phyloP scores from a whole-genome alignment of 2,113 vertebrate genomes.

The Delphinus delphis region DNA sequence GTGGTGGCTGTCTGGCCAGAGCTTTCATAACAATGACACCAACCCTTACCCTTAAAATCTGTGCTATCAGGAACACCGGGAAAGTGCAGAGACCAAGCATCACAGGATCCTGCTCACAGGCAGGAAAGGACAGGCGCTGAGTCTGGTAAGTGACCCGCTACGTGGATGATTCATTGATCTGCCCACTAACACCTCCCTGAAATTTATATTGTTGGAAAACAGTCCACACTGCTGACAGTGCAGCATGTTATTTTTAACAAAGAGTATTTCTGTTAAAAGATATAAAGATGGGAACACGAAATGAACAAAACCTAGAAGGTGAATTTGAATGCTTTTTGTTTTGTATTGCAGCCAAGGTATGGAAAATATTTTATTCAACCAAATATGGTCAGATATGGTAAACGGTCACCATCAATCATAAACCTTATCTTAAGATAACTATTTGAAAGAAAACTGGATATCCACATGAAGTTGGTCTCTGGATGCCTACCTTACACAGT shows the following conservation, averaged over 20 bases:
- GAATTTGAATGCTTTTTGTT: conserved; percentile 19
- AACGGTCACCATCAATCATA: not conserved
- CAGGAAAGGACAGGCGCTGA: not conserved
- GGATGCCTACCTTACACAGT: not conserved
- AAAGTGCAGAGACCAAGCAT: not conserved
- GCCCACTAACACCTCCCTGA: not conserved
- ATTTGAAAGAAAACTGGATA: not conserved
- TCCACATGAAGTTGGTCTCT: not conserved
- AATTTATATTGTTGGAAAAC: not conserved
- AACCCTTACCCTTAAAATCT: not conserved
- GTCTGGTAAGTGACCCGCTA: not conserved
- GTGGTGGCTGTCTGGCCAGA: not conserved
- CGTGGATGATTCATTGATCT: not conserved
- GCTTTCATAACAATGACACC: not conserved
- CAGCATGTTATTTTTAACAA: not conserved
- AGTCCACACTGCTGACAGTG: not conserved
- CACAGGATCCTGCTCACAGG: not conserved
- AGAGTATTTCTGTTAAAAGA: not conserved
- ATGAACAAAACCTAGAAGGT: not conserved
- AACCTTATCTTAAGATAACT: not conserved
- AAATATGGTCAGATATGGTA: not conserved
- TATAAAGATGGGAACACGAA: not conserved
- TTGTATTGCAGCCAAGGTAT: not conserved
- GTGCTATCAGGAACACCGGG: not conserved
- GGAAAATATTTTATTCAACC: not conserved